Evolutionary conservation across 2,888 invertebrate genomes (phyloP), one percentile per base, ranked within the genome.

Genomic region (Cephus spinipes): DNA sequence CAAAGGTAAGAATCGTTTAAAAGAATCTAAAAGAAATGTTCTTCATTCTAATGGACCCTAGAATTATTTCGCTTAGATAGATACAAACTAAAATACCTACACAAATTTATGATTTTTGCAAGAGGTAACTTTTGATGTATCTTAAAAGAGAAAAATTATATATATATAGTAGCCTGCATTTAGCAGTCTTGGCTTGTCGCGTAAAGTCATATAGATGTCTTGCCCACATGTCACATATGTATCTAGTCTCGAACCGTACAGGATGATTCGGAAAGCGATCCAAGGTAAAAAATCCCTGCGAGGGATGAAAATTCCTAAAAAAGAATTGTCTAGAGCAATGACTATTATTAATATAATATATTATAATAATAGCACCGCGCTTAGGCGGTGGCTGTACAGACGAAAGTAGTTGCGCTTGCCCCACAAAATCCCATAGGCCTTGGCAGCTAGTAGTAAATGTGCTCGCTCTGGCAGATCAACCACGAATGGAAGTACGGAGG

Each of bases 401-500:
- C 36, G 71, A 71, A 12, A 55, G 78, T 78, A 78, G 76, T 35
- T 73, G 73, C 75, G 78, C 78, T 76, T 78, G 73, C n/a, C 75
- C 78, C 73, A 78, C 75, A 73, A 31, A 31, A 31, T 33, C 71
- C 71, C 32, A 71, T 71, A 71, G 71, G 71, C 71, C 32, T 55
- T 55, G 85, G 82, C 82, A 75, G 82, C 80, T 83, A 85, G 88
- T 90, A 88, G 90, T 89, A 87, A 88, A 89, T 84, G 86, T 87
- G 86, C 89, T 89, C 87, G 88, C 85, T 87, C 86, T 84, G 82
- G 87, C 87, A 91, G 91, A 88, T 90, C 84, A 75, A 76, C 84
- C 71, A 83, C 80, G 71, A 83, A 83, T 33, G 88, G 80, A 81
- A 87, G 82, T 81, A 77, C 79, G 23, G 87, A 86, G 33, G 89